Conservation (phyloP, 2,113 vertebrate genomes). For the Scomber scombrus region DNA sequence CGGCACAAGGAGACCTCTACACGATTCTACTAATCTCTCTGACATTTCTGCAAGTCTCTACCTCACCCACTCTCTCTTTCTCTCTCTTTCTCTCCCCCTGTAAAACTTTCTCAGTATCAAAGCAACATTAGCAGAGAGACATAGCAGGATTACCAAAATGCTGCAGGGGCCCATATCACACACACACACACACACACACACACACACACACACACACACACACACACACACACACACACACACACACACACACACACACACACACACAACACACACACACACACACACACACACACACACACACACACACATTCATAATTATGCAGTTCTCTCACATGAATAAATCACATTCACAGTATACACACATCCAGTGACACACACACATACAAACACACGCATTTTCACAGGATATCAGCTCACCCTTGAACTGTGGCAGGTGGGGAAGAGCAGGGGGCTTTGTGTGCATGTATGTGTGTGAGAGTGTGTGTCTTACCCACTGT, state of each 20-base stretch:
- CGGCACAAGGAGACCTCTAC: constrained; percentile 30
- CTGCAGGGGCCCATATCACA: not conserved
- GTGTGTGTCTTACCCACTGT: constrained; percentile 10
- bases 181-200: not conserved
- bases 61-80: not conserved
- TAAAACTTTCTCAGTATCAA: constrained; percentile 24
- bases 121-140: constrained; percentile 9
- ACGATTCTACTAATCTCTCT: constrained; percentile 45
- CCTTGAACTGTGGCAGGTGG: constrained; percentile 56
- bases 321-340: not conserved
- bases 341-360: not conserved
- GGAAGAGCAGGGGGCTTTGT: constrained; percentile 29
- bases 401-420: constrained; percentile 27
- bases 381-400: not conserved
- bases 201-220: not conserved
- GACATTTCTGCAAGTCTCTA: constrained; percentile 49
- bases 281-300: not conserved
- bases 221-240: not conserved
- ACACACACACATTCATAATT: not conserved
- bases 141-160: not conserved
- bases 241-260: not conserved
- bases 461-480: not conserved
- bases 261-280: not conserved
- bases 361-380: not conserved
- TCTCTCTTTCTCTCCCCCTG: not conserved